These are phyloP conservation scores for Tragopan temminckii DNA, from an alignment of 2,797 vertebrate genomes.

Conservation along the genomic window DNA sequence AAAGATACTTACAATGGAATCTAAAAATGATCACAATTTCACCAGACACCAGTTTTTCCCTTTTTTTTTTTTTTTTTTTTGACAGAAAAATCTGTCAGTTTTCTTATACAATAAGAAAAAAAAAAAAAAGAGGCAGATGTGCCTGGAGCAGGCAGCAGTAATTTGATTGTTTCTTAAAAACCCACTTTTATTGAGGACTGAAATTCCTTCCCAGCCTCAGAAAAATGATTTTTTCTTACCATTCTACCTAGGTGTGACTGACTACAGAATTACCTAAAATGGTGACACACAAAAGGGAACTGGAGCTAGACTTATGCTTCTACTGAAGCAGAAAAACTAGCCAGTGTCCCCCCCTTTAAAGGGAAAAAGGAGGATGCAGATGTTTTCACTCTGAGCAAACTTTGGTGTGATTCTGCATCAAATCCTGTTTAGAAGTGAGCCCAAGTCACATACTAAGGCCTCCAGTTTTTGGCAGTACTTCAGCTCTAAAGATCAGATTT, in stretches of 20 bases:
- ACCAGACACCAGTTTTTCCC: not conserved
- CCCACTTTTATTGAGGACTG: not conserved
- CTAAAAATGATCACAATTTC: not conserved
- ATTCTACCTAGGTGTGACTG: not conserved
- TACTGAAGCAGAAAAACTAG: not conserved
- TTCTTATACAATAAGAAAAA: not conserved
- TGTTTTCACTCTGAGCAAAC: not conserved
- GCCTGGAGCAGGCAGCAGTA: not conserved
- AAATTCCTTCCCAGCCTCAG: not conserved
- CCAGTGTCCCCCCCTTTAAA: not conserved
- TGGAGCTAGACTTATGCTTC: not conserved
- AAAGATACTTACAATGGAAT: not conserved
- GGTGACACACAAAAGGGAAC: conserved; percentile 3
- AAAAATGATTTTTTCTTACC: not conserved
- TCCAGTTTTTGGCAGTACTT: not conserved
- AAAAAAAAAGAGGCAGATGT: not conserved
- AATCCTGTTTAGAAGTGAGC: not conserved
- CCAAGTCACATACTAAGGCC: not conserved
- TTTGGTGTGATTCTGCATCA: not conserved
- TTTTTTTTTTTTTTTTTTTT: conserved; percentile 9
- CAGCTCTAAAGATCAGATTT: conserved; percentile 18
- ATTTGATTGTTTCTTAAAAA: conserved; percentile 38
- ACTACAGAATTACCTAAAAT: not conserved
- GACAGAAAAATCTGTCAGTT: not conserved
- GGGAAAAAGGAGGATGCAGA: not conserved